These are phyloP conservation scores for Maniola jurtina DNA, from an alignment of 1,140 invertebrate species.

Conservation along the genomic window DNA sequence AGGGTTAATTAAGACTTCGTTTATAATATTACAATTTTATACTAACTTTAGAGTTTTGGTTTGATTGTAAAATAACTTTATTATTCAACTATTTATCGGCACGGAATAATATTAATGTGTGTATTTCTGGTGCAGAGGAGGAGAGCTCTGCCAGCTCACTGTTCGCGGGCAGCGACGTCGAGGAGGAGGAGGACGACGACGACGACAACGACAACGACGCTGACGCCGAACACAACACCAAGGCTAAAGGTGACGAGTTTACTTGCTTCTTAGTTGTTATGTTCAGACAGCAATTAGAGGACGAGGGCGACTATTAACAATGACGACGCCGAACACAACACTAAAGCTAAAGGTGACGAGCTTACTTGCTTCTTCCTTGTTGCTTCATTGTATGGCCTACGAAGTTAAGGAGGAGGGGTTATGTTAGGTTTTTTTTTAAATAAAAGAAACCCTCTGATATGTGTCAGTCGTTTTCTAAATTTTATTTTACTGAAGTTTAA, in stretches of 20 bases:
- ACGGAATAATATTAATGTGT: neutral
- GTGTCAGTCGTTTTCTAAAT: no score
- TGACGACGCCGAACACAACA: conserved; percentile 67
- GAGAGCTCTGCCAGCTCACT: conserved; percentile 83
- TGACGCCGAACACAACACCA: conserved; percentile 60
- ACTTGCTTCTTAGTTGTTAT: neutral
- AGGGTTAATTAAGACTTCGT: no score
- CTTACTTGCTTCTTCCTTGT: neutral
- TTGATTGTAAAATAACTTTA: no score
- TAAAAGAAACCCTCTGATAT: no score
- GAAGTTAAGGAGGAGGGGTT: no score
- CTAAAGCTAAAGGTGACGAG: conserved; percentile 53
- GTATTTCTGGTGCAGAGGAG: conserved; percentile 71
- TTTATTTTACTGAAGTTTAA: no score
- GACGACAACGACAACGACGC: conserved; percentile 78
- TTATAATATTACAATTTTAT: no score
- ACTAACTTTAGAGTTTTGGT: no score
- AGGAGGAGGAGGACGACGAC: conserved; percentile 83
- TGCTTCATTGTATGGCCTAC: no score
- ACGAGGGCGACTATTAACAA: conserved; percentile 80
- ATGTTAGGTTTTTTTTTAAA: no score
- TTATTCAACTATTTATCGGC: no score
- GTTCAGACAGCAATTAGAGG: conserved; percentile 55
- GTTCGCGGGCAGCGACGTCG: conserved; percentile 82
- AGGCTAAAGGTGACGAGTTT: conserved; percentile 49